Evolutionary conservation across 2,888 invertebrate genomes (phyloP).

Genomic region (Agrotis clavis): DNA sequence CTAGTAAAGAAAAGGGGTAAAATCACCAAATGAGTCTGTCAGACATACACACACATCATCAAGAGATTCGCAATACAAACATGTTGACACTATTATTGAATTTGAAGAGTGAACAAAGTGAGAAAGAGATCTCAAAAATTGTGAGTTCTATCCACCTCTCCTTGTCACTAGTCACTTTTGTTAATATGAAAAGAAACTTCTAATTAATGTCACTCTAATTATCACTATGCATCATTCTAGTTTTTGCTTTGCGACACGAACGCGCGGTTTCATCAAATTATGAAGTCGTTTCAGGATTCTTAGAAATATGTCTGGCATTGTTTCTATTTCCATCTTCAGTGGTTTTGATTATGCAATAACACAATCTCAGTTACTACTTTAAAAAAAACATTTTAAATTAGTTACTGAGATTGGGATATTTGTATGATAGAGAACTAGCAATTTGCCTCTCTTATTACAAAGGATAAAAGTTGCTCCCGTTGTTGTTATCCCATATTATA

Average conservation of each 20-base stretch:
- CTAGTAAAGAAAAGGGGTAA: too few relatives aligned
- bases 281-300: not conserved
- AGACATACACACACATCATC: too few relatives aligned
- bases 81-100: not conserved
- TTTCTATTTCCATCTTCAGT: not conserved
- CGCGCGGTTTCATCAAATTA: not conserved
- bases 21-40: too few relatives aligned
- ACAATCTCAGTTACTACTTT: too few relatives aligned
- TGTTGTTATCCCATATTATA: too few relatives aligned
- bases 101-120: slow-evolving; percentile 17
- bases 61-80: too few relatives aligned
- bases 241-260: not conserved
- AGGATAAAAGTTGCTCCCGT: too few relatives aligned
- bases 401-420: too few relatives aligned
- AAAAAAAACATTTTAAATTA: too few relatives aligned
- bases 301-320: not conserved
- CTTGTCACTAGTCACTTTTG: slow-evolving; percentile 20
- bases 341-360: not conserved
- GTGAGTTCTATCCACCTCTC: not conserved
- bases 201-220: slow-evolving; percentile 24
- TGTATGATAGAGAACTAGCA: too few relatives aligned
- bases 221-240: not conserved
- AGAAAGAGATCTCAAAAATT: slow-evolving; percentile 22
- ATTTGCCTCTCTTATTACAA: too few relatives aligned
- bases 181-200: not conserved